Evolutionary conservation across 2,797 vertebrate genomes (phyloP).

Genomic region (Peromyscus melanophrys): DNA sequence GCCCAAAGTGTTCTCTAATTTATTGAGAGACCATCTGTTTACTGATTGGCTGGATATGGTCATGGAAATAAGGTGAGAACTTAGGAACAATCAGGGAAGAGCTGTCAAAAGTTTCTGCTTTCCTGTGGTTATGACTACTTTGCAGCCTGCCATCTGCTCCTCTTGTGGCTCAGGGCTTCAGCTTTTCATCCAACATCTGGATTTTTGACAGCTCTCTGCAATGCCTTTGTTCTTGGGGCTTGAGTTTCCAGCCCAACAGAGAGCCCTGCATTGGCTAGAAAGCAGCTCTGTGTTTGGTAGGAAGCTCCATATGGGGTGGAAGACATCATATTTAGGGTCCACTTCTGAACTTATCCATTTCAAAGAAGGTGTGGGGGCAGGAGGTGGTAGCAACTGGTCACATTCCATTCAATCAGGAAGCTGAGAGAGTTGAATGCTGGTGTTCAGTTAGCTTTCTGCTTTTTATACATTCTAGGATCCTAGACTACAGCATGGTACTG

Average conservation of each 20-base stretch:
- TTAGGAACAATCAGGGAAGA: background rate
- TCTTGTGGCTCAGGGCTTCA: background rate
- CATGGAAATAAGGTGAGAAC: background rate
- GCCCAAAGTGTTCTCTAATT: too few relatives aligned
- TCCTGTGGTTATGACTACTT: background rate
- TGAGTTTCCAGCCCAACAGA: background rate
- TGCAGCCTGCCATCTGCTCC: background rate
- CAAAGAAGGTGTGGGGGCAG: background rate
- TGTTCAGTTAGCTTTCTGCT: background rate
- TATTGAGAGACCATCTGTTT: background rate
- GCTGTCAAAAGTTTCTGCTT: background rate
- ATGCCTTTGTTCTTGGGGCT: background rate
- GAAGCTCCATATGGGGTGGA: background rate
- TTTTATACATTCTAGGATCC: background rate
- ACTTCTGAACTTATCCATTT: background rate
- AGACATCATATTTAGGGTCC: background rate
- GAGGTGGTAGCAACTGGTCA: background rate
- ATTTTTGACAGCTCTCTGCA: background rate
- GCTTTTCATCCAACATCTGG: background rate
- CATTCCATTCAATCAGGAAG: background rate
- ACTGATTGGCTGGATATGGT: background rate
- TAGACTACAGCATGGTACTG: background rate
- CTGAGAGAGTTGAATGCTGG: background rate
- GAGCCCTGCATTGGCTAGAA: background rate
- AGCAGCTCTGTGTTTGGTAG: background rate